Percentiles rank a stretch among this genome's conserved stretches.
phyloP scores from a whole-genome alignment of 2,797 vertebrate genomes.

The Diplodus puntazzo region DNA sequence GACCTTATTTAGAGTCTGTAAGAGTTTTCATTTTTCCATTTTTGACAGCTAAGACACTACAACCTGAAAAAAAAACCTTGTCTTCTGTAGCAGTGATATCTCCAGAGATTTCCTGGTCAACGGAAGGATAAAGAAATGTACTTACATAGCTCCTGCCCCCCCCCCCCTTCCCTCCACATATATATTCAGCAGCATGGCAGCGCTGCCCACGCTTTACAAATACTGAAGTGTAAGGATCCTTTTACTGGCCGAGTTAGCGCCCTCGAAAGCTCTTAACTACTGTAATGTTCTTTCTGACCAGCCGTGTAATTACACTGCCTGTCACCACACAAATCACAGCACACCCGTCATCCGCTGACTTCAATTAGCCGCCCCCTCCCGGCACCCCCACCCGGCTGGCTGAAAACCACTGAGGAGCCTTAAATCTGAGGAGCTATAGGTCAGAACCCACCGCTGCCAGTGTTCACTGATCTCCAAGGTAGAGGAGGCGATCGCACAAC shows the following conservation, averaged over 20 bases:
- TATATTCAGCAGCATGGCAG: conserved; percentile 26
- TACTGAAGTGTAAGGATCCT: conserved; percentile 61
- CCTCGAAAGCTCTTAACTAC: conserved; percentile 75
- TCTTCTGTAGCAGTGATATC: neutral
- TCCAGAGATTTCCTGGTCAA: conserved; percentile 19
- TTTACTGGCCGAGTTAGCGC: conserved; percentile 78
- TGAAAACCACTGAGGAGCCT: conserved; percentile 67
- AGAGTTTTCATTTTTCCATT: neutral
- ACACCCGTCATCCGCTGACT: conserved; percentile 83
- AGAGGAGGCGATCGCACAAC: conserved; percentile 74
- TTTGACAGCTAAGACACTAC: neutral
- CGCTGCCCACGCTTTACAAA: conserved; percentile 57
- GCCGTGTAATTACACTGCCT: conserved; percentile 80
- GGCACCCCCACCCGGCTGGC: conserved; percentile 21
- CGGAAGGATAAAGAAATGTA: conserved; percentile 29
- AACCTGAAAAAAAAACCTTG: neutral
- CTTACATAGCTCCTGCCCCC: neutral
- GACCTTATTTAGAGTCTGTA: neutral
- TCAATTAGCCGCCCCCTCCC: conserved; percentile 73
- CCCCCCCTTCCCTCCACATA: neutral
- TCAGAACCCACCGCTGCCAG: conserved; percentile 56
- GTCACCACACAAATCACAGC: conserved; percentile 81
- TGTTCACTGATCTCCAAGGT: conserved; percentile 66
- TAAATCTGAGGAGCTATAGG: conserved; percentile 65
- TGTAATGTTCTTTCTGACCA: conserved; percentile 78